Conservation (phyloP, 1,140 invertebrate species). For the Colletes gigas region DNA sequence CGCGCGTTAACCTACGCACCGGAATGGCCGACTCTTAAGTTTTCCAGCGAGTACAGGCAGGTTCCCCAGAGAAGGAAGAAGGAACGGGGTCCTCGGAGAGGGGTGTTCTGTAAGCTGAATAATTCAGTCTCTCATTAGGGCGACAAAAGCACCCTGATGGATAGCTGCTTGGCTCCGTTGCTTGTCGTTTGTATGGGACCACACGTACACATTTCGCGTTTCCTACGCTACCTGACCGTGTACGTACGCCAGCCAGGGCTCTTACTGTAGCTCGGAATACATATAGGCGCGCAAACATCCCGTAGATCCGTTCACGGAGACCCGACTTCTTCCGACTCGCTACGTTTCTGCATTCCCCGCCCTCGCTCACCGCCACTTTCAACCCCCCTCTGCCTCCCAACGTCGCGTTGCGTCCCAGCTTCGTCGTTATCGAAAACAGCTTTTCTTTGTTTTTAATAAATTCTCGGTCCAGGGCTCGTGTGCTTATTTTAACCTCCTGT, state of each 20-base stretch:
- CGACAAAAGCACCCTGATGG: constrained; percentile 82
- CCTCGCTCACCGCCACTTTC: background rate
- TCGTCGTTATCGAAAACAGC: constrained; percentile 29
- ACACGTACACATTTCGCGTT: constrained; percentile 34
- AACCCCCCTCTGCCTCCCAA: no score
- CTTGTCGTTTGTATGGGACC: constrained; percentile 66
- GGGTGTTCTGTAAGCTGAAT: constrained; percentile 77
- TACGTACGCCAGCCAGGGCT: constrained; percentile 16
- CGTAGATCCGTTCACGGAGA: constrained; percentile 30
- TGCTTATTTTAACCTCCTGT: no score
- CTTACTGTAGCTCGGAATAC: constrained; percentile 38
- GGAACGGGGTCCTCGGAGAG: constrained; percentile 59
- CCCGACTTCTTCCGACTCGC: constrained; percentile 25
- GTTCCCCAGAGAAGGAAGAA: constrained; percentile 20
- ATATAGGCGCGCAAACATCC: constrained; percentile 43
- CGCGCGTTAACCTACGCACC: constrained; percentile 34
- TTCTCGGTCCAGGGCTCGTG: no score
- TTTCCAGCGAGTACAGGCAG: constrained; percentile 32
- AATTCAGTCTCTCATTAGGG: constrained; percentile 82
- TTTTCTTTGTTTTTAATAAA: constrained; percentile 1
- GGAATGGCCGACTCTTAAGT: constrained; percentile 50
- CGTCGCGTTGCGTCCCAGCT: background rate
- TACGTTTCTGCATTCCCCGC: constrained; percentile 25
- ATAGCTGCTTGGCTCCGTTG: constrained; percentile 78
- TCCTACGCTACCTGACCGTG: constrained; percentile 22